Percentiles rank a stretch among this genome's conserved stretches.
Conservation (phyloP, 1,140 invertebrate genomes). For the Drosophila micromelanica region DNA sequence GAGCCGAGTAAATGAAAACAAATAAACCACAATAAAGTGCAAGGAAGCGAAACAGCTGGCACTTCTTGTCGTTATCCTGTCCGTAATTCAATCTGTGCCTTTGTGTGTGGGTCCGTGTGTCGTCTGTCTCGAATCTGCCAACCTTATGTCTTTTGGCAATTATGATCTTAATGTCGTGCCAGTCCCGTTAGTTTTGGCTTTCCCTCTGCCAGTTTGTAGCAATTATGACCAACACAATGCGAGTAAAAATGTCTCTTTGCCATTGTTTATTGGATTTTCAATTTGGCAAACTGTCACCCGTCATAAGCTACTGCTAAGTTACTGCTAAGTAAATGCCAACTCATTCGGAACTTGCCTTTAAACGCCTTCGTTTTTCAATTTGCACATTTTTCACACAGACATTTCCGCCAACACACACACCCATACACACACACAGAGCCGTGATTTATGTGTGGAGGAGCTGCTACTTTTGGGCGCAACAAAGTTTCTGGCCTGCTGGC, state of each 20-base stretch:
- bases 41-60: conserved; percentile 53
- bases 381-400: conserved; percentile 25
- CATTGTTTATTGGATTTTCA: conserved; percentile 43
- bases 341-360: conserved; percentile 51
- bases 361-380: conserved; percentile 45
- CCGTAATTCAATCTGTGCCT: conserved; percentile 29
- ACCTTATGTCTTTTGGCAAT: conserved; percentile 55
- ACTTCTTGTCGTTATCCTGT: conserved; percentile 7
- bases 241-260: conserved; percentile 4
- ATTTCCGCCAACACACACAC: conserved; percentile 5
- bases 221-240: conserved; percentile 22
- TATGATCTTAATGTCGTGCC: conserved; percentile 62
- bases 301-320: conserved; percentile 33
- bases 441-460: conserved; percentile 64
- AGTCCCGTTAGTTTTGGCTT: conserved; percentile 1
- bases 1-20: conserved; percentile 68
- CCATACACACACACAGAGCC: neutral
- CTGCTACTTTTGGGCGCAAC: conserved; percentile 30
- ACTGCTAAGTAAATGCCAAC: conserved; percentile 8
- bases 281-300: conserved; percentile 67
- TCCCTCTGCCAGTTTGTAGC: neutral
- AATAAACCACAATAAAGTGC: conserved; percentile 74
- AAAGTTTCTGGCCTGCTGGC: conserved; percentile 16
- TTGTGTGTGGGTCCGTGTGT: neutral
- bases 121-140: neutral